Percentiles rank a stretch among this genome's conserved stretches.
phyloP scores from a whole-genome alignment of 1,140 invertebrate genomes.

The Nasonia vitripennis region DNA sequence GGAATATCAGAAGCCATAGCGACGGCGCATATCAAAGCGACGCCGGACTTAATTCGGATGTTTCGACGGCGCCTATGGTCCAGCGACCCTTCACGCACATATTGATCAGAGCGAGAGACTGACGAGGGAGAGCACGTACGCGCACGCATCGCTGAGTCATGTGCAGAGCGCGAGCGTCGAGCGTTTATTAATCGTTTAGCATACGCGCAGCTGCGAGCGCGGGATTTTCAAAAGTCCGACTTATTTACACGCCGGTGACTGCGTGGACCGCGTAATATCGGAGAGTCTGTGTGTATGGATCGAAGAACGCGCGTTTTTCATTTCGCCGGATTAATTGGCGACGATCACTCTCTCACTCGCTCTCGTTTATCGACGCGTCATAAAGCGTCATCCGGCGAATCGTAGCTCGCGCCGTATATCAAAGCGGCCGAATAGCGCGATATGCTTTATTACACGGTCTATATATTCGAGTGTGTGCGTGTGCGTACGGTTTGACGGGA shows the following conservation, averaged over 20 bases:
- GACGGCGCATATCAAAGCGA: constrained; percentile 2
- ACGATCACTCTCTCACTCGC: background rate
- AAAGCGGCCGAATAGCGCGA: background rate
- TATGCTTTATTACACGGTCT: background rate
- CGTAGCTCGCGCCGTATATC: background rate
- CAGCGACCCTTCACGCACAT: constrained; percentile 1
- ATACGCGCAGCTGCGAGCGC: constrained; percentile 22
- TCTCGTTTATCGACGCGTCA: constrained; percentile 8
- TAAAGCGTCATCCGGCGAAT: constrained; percentile 12
- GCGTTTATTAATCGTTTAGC: constrained; percentile 68
- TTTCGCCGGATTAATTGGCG: constrained; percentile 20
- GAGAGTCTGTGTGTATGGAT: background rate
- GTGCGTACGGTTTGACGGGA: background rate
- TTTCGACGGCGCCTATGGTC: constrained; percentile 18
- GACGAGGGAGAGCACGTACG: background rate
- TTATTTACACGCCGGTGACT: background rate
- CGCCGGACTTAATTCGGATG: constrained; percentile 30
- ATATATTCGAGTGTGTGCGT: background rate
- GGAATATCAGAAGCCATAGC: background rate
- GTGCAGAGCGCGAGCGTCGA: constrained; percentile 44
- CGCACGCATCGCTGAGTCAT: background rate
- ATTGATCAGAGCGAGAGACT: constrained; percentile 15
- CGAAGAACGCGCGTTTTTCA: background rate
- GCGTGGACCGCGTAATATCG: background rate
- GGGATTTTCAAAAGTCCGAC: background rate